Evolutionary conservation across 2,797 vertebrate genomes (phyloP).

Genomic region (Acestrorhynchus altus): DNA sequence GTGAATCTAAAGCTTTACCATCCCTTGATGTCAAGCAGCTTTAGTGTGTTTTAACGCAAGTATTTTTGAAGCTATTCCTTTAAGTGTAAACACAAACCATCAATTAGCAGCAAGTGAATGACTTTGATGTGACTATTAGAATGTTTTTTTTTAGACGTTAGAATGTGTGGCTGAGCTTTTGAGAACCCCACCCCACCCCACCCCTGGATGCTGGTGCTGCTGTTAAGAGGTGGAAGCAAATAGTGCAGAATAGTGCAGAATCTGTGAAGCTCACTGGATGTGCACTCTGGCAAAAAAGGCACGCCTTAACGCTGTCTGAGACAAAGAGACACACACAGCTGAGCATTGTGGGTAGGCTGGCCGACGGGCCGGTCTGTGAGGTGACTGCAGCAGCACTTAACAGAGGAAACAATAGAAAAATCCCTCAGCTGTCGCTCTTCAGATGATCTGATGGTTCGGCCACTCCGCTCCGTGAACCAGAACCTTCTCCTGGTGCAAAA

Average conservation of each 20-base stretch:
- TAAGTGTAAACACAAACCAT: no score
- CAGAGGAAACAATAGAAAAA: not conserved
- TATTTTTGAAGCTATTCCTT: not conserved
- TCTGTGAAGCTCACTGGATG: not conserved
- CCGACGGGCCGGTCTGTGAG: not conserved
- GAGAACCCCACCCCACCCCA: not conserved
- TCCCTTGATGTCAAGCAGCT: no score
- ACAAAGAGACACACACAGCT: not conserved
- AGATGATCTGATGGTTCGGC: not conserved
- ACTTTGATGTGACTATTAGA: not conserved
- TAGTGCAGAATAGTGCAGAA: no score
- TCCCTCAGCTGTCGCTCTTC: not conserved
- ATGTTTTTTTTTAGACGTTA: not conserved
- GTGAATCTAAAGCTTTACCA: no score
- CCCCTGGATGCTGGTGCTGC: slow-evolving; percentile 12
- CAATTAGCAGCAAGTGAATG: not conserved
- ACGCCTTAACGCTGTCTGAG: not conserved
- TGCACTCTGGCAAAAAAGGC: slow-evolving; percentile 4
- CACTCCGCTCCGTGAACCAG: not conserved
- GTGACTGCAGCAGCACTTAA: not conserved
- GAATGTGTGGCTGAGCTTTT: not conserved
- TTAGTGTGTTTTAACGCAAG: no score
- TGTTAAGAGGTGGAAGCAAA: not conserved
- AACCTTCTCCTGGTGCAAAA: not conserved
- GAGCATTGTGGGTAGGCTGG: slow-evolving; percentile 10